These are phyloP conservation scores for Scartelaos histophorus DNA, from an alignment of 2,113 vertebrate genomes.

Conservation along the genomic window DNA sequence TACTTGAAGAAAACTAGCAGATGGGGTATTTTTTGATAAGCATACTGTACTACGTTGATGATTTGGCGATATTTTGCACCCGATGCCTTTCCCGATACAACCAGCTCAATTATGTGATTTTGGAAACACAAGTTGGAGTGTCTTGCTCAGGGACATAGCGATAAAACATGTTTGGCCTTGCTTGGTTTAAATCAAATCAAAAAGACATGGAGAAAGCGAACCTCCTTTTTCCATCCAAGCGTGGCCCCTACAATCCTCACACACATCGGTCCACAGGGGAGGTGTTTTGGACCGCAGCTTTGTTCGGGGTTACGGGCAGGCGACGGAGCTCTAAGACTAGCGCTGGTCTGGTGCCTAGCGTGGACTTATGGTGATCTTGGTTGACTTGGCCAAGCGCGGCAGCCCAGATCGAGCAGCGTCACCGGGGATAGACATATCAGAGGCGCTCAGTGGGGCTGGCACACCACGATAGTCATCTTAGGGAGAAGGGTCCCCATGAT, in stretches of 20 bases:
- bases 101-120: not conserved
- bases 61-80: not conserved
- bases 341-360: constrained; percentile 63
- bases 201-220: not conserved
- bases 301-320: constrained; percentile 64
- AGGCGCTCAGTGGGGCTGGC: constrained; percentile 73
- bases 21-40: no score
- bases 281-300: constrained; percentile 42
- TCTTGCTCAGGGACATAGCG: not conserved
- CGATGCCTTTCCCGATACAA: not conserved
- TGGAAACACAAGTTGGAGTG: not conserved
- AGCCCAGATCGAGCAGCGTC: constrained; percentile 68
- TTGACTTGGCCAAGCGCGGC: constrained; percentile 66
- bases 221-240: constrained; percentile 1
- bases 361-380: constrained; percentile 73
- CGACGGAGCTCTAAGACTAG: constrained; percentile 60
- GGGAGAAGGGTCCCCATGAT: constrained; percentile 69
- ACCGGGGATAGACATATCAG: constrained; percentile 71
- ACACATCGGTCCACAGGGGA: not conserved
- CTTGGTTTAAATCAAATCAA: not conserved
- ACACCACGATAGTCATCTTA: constrained; percentile 76
- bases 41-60: no score
- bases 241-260: not conserved
- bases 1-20: no score
- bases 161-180: not conserved